These are phyloP conservation scores for Romanogobio albipinnatus DNA, from an alignment of 2,113 vertebrate species.

Conservation along the genomic window DNA sequence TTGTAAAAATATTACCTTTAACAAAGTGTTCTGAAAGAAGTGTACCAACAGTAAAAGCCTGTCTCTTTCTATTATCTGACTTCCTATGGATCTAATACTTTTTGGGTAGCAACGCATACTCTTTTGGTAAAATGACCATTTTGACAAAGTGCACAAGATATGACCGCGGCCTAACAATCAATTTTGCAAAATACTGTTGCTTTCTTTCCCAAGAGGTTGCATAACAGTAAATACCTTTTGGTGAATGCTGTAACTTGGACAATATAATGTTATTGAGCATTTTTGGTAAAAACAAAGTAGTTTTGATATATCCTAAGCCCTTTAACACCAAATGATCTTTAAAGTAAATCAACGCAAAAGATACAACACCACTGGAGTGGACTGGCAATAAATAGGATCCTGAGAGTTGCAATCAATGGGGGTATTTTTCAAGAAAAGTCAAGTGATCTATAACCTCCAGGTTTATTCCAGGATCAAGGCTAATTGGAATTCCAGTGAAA, in stretches of 20 bases:
- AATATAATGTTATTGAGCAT: constrained; percentile 46
- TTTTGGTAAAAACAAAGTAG: constrained; percentile 72
- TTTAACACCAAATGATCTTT: constrained; percentile 62
- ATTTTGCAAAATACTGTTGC: constrained; percentile 52
- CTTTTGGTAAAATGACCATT: constrained; percentile 50
- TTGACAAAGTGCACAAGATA: constrained; percentile 58
- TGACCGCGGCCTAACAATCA: constrained; percentile 43
- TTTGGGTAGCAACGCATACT: constrained; percentile 50
- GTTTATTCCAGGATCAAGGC: constrained; percentile 73
- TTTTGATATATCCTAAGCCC: constrained; percentile 67
- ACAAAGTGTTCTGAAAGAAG: constrained; percentile 40
- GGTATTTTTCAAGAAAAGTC: constrained; percentile 71
- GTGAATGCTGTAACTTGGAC: constrained; percentile 51
- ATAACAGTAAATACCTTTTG: constrained; percentile 55
- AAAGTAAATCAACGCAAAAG: constrained; percentile 64
- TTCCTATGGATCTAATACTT: constrained; percentile 47
- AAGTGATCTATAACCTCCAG: constrained; percentile 72
- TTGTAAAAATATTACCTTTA: constrained; percentile 30
- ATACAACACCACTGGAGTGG: constrained; percentile 64
- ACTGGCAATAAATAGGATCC: constrained; percentile 80
- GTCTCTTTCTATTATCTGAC: constrained; percentile 39
- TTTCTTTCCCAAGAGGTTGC: constrained; percentile 41
- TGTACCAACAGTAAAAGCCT: constrained; percentile 44
- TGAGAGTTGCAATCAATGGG: constrained; percentile 75
- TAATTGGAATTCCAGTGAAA: constrained; percentile 70